A percentile compares a stretch with the other conserved stretches of the same genome.
Conservation (phyloP, 1,140 invertebrate species). For the Brachionus angularis region DNA sequence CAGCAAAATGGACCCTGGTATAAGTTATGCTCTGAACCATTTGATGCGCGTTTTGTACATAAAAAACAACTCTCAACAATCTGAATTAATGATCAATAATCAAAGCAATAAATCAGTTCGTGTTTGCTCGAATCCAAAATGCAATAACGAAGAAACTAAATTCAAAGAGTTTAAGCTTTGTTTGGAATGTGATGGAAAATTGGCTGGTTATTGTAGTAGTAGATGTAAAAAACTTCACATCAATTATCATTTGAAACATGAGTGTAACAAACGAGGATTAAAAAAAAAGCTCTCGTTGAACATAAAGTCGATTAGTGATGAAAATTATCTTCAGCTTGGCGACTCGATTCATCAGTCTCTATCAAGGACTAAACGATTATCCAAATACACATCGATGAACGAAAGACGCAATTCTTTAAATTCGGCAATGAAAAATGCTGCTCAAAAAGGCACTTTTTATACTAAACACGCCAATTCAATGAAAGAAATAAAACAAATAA, state of each 20-base stretch:
- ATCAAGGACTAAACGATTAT: conserved; percentile 1
- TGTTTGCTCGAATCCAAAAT: background rate
- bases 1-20: conserved; percentile 7
- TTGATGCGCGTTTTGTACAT: conserved; percentile 33
- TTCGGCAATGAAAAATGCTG: background rate
- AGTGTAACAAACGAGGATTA: background rate
- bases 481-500: conserved; percentile 25
- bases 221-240: background rate
- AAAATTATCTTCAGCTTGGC: background rate
- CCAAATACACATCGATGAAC: conserved; percentile 25
- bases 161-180: conserved; percentile 21
- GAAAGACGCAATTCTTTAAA: conserved; percentile 9
- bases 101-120: background rate
- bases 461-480: conserved; percentile 28
- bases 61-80: background rate
- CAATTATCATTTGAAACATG: background rate
- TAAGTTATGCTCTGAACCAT: conserved; percentile 11
- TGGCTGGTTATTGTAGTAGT: conserved; percentile 19
- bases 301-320: background rate
- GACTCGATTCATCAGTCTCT: background rate
- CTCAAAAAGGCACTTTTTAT: background rate
- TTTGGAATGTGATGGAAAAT: background rate
- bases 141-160: conserved; percentile 35
- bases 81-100: background rate
- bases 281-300: background rate